Percentiles rank a stretch among this genome's conserved stretches.
These are phyloP conservation scores for Octonoba sinensis DNA, from an alignment of 2,888 invertebrate species.

Conservation along the genomic window DNA sequence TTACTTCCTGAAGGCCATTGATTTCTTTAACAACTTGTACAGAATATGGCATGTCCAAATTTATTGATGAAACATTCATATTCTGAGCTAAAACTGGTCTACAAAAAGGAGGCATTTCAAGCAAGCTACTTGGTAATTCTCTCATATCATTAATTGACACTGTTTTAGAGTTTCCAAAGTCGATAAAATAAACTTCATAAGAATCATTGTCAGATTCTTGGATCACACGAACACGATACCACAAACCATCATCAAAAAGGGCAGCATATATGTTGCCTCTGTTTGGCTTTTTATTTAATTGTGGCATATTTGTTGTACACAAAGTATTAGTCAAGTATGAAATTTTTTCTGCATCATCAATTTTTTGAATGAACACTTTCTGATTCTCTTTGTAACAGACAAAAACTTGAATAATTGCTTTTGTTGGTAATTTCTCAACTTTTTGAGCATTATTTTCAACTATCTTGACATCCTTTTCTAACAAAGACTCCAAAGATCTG, in stretches of 20 bases:
- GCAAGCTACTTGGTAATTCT: conserved; percentile 24
- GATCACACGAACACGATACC: conserved; percentile 27
- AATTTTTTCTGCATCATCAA: conserved; percentile 19
- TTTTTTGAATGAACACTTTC: conserved; percentile 19
- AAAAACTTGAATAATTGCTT: not conserved
- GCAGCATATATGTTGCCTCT: conserved; percentile 25
- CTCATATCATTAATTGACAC: conserved; percentile 14
- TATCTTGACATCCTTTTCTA: not conserved
- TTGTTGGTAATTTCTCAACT: conserved; percentile 13
- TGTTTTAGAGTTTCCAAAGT: conserved; percentile 36
- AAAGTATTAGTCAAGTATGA: conserved; percentile 5
- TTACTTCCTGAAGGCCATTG: not conserved
- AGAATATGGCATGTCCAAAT: not conserved
- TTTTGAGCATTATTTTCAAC: not conserved
- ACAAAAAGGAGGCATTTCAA: conserved; percentile 29
- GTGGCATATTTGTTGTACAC: not conserved
- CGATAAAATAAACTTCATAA: conserved; percentile 26
- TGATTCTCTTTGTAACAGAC: conserved; percentile 12
- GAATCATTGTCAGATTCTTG: not conserved
- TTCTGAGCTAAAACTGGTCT: conserved; percentile 9
- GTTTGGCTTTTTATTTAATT: not conserved
- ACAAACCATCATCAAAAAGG: conserved; percentile 26
- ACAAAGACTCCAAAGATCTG: conserved; percentile 9
- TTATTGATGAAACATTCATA: not conserved
- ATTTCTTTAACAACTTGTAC: conserved; percentile 22